A percentile compares a stretch with the other conserved stretches of the same genome.
Conservation (phyloP, 2,113 vertebrate species). For the Bubo scandiacus region DNA sequence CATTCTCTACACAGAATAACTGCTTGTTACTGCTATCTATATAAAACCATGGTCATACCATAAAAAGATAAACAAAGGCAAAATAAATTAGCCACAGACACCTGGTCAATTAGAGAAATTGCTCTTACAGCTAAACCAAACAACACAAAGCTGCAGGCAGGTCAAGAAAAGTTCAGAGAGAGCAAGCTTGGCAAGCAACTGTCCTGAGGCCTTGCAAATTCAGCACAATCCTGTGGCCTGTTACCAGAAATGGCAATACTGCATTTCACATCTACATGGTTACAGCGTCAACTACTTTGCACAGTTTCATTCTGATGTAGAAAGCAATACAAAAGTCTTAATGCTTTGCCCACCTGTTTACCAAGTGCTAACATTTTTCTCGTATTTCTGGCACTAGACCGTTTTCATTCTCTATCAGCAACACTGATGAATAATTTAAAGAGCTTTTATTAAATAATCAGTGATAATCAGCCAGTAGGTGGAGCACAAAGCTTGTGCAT, state of each 20-base stretch:
- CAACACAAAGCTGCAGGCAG: background rate
- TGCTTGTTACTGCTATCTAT: background rate
- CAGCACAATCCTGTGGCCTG: background rate
- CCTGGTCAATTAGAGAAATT: background rate
- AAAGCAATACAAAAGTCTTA: background rate
- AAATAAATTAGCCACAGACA: constrained; percentile 6
- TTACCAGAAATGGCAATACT: background rate
- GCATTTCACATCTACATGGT: background rate
- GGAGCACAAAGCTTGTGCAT: constrained; percentile 32
- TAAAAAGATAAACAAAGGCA: background rate
- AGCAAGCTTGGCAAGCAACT: background rate
- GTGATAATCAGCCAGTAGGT: constrained; percentile 30
- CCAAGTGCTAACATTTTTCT: background rate
- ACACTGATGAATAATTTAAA: background rate
- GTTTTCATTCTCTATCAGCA: background rate
- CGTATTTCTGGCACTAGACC: background rate
- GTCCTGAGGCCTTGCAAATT: background rate
- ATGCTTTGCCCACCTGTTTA: background rate
- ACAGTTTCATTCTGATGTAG: background rate
- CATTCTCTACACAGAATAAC: background rate
- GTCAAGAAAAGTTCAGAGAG: background rate
- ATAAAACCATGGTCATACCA: background rate
- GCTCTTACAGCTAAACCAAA: background rate
- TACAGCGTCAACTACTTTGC: background rate
- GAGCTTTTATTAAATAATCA: background rate